Evolutionary conservation across 2,113 vertebrate species (phyloP).

Genomic region (Steatornis caripensis): DNA sequence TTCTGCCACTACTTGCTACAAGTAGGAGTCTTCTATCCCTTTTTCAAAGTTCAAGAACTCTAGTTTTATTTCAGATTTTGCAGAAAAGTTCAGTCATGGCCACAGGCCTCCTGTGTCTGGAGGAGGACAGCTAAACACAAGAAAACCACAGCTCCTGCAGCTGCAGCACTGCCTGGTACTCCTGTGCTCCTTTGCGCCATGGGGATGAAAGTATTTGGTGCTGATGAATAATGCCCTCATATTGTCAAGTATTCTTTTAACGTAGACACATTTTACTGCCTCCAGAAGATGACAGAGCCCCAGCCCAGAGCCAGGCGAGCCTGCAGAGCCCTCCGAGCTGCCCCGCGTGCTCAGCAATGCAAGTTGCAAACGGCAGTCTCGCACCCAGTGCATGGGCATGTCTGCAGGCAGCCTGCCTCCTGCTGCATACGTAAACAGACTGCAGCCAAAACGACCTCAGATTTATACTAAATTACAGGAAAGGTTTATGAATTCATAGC

Average conservation of each 20-base stretch:
- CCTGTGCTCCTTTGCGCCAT: accelerated
- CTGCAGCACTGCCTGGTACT: background rate
- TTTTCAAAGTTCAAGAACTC: background rate
- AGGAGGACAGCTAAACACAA: background rate
- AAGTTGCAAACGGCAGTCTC: background rate
- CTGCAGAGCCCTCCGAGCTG: background rate
- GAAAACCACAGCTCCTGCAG: background rate
- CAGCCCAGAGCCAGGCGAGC: accelerated
- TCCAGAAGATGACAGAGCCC: background rate
- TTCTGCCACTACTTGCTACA: background rate
- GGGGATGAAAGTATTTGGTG: background rate
- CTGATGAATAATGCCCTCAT: background rate
- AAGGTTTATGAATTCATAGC: background rate
- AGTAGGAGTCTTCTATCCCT: background rate
- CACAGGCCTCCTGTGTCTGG: background rate
- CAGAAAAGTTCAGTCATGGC: background rate
- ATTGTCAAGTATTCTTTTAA: background rate
- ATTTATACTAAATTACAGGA: background rate
- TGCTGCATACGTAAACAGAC: background rate
- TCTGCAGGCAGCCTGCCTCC: background rate
- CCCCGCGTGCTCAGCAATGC: accelerated
- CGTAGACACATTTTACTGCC: accelerated
- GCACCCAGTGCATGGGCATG: accelerated
- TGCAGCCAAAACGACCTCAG: background rate
- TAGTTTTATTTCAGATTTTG: background rate